phyloP scores from a whole-genome alignment of 1,140 invertebrate species.

The Dryas iulia region DNA sequence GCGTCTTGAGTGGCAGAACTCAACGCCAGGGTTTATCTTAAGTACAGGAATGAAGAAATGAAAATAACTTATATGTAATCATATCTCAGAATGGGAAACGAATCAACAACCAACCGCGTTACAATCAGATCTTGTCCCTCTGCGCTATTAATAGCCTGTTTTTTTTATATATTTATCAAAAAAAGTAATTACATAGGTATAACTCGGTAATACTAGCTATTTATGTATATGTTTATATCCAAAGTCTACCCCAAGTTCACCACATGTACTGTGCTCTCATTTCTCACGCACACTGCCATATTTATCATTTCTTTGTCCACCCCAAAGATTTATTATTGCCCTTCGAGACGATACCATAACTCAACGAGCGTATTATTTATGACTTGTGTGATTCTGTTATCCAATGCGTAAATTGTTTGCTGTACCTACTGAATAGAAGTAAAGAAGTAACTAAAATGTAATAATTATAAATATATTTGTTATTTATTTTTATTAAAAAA shows the following conservation, averaged over 20 bases:
- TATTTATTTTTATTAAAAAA: neutral
- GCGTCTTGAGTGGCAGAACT: too few species aligned
- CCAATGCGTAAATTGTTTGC: slow-evolving; percentile 17
- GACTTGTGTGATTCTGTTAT: slow-evolving; percentile 29
- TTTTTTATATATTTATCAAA: too few species aligned
- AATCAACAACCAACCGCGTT: too few species aligned
- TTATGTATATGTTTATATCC: neutral
- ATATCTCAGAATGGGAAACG: too few species aligned
- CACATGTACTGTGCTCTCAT: slow-evolving; percentile 38
- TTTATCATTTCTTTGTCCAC: slow-evolving; percentile 64
- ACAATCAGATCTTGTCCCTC: too few species aligned
- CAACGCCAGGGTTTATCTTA: too few species aligned
- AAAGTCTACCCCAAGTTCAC: slow-evolving; percentile 25
- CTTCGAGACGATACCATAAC: slow-evolving; percentile 43
- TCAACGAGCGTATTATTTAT: slow-evolving; percentile 46
- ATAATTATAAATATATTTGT: neutral
- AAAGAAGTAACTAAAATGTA: neutral
- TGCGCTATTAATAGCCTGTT: too few species aligned
- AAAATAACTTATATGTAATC: too few species aligned
- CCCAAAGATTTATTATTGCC: slow-evolving; percentile 45
- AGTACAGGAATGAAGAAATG: too few species aligned
- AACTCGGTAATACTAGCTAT: neutral
- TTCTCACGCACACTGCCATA: slow-evolving; percentile 46
- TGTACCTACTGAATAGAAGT: neutral
- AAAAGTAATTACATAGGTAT: too few species aligned